Evolutionary conservation across 2,888 invertebrate genomes (phyloP).

Genomic region (Steromphala cineraria): DNA sequence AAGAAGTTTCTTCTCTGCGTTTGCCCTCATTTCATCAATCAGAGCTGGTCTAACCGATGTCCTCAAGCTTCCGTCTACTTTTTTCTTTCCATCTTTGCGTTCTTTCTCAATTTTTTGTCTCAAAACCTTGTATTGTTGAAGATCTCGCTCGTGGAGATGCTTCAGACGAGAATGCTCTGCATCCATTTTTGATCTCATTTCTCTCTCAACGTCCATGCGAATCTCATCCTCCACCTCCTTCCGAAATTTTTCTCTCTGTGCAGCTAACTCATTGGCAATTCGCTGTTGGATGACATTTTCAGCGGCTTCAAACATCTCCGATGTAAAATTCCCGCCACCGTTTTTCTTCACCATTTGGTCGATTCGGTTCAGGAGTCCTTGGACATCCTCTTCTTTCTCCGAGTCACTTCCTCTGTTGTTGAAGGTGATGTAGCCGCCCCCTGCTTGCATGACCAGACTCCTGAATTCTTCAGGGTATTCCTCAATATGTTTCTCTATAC

Average conservation of each 20-base stretch:
- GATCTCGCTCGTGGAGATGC: no score
- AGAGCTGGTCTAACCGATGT: no score
- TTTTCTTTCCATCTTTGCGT: no score
- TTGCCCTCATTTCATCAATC: no score
- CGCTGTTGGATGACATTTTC: conserved; percentile 13
- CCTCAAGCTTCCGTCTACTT: no score
- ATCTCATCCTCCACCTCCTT: not conserved
- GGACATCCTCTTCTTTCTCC: conserved; percentile 26
- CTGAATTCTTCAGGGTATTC: not conserved
- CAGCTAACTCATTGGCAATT: not conserved
- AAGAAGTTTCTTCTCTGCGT: no score
- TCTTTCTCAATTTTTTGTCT: no score
- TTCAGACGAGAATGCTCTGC: no score
- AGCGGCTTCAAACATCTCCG: conserved; percentile 26
- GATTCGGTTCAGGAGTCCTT: conserved; percentile 25
- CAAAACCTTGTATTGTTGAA: no score
- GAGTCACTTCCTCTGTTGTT: conserved; percentile 24
- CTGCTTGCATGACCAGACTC: not conserved
- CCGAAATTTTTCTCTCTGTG: not conserved
- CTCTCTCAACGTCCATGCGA: not conserved
- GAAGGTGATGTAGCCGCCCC: conserved; percentile 22
- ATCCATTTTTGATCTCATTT: not conserved
- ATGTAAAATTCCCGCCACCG: conserved; percentile 24
- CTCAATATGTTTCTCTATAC: not conserved
- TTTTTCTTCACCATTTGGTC: conserved; percentile 20